Evolutionary conservation across 1,140 invertebrate genomes (phyloP), one percentile per base, ranked within the genome.

Genomic region (Trichomalopsis sarcophagae): DNA sequence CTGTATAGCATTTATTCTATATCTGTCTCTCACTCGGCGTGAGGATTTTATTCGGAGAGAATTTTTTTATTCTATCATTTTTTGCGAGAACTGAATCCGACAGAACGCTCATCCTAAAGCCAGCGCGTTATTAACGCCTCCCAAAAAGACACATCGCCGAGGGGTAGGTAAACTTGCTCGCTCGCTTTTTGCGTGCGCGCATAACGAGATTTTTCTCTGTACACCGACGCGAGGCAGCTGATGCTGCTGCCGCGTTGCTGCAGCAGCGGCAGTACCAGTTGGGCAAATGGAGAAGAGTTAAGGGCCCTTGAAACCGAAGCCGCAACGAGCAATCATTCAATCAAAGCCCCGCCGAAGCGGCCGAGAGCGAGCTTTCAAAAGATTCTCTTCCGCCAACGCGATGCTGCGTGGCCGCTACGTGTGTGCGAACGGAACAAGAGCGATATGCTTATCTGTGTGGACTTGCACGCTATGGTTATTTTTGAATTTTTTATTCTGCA

Each of bases 251-350:
- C 5, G 17, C 62, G 27, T 27, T 9, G 66, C n/a, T 27, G 66
- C 66, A 23, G 4, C 21, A 10, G 23, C 66, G n/a, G 66, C 66
- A 23, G 33, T 33, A 11, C 14, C 11, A 9, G 14, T 3, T 21
- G 33, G 33, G 17, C 74, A 55, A 55, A 77, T 55, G 44, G 75
- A 77, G 75, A 73, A 74, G 68, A 73, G 80, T 81, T 40, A n/a
- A 82, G 73, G 50, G 81, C 74, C 82, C 82, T 78, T 77, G 82
- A 84, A 84, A 78, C 55, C 73, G 17, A 47, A 77, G 75, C 74
- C 23, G 50, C 62, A 77, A 69, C 36, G 74, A 77, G 74, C 74
- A 84, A 84, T 84, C 82, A 77, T 84, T 84, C 82, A 69, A 84
- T 84, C 50, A 77, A 47, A 84, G 62, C 71, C 71, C 73, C 47